phyloP scores from a whole-genome alignment of 2,888 invertebrate genomes.

The Plagodis dolabraria region DNA sequence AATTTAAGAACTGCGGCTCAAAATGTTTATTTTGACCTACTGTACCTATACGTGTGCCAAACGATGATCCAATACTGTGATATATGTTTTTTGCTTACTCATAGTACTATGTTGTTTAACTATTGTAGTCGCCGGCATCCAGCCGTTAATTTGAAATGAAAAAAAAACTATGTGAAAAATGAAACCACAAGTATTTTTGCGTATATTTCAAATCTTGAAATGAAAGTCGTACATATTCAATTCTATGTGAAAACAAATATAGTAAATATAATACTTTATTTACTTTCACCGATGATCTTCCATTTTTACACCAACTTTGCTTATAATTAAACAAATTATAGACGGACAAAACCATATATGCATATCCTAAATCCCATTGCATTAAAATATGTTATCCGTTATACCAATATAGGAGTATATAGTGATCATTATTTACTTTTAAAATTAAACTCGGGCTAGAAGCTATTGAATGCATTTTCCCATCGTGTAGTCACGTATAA shows the following conservation, averaged over 20 bases:
- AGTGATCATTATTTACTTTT: conserved; percentile 63
- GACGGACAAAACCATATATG: conserved; percentile 46
- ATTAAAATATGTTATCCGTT: conserved; percentile 57
- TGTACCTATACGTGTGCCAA: too few species aligned
- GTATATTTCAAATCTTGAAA: too few species aligned
- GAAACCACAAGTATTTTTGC: too few species aligned
- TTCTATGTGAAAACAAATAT: conserved; percentile 17
- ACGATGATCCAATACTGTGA: too few species aligned
- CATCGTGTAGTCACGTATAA: conserved; percentile 47
- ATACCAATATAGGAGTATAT: conserved; percentile 47
- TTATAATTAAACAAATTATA: conserved; percentile 34
- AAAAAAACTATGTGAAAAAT: too few species aligned
- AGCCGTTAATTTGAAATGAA: too few species aligned
- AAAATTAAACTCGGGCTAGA: conserved; percentile 59
- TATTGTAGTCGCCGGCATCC: too few species aligned
- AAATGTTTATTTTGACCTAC: too few species aligned
- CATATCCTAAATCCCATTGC: conserved; percentile 46
- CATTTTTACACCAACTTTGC: conserved; percentile 8
- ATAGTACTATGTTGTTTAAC: too few species aligned
- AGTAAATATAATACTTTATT: conserved; percentile 17
- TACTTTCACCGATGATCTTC: conserved; percentile 8
- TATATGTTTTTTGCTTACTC: too few species aligned
- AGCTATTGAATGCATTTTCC: conserved; percentile 46
- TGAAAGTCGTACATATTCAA: conserved; percentile 6
- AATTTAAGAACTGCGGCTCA: too few species aligned